Evolutionary conservation across 2,113 vertebrate genomes (phyloP).

Genomic region (Corynorhinus townsendii): DNA sequence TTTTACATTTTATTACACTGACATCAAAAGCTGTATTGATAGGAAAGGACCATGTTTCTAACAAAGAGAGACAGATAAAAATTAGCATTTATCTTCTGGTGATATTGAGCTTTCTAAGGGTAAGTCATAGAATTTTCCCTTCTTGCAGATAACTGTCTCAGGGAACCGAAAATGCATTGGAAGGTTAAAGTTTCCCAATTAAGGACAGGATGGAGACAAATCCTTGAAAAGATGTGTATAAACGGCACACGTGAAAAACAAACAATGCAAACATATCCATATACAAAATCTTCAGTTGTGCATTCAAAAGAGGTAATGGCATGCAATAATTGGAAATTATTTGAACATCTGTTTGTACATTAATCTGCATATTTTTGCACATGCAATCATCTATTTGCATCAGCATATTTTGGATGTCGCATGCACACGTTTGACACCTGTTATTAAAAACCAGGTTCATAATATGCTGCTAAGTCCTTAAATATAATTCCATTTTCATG

Average conservation of each 20-base stretch:
- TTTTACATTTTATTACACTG: slow-evolving; percentile 76
- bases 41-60: slow-evolving; percentile 64
- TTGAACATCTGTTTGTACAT: slow-evolving; percentile 78
- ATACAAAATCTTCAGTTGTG: slow-evolving; percentile 72
- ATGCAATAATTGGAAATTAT: slow-evolving; percentile 76
- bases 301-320: slow-evolving; percentile 72
- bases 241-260: slow-evolving; percentile 62
- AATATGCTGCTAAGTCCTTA: slow-evolving; percentile 52
- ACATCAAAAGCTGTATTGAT: slow-evolving; percentile 76
- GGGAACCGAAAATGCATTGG: neutral
- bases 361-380: slow-evolving; percentile 79
- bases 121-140: slow-evolving; percentile 19
- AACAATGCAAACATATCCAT: slow-evolving; percentile 60
- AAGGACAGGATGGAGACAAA: slow-evolving; percentile 29
- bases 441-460: slow-evolving; percentile 68
- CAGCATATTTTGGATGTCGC: slow-evolving; percentile 72
- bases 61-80: slow-evolving; percentile 73
- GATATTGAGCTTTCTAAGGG: slow-evolving; percentile 57
- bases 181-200: slow-evolving; percentile 53
- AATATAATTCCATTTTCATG: slow-evolving; percentile 52
- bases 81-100: slow-evolving; percentile 72
- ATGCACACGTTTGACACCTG: slow-evolving; percentile 74
- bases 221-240: slow-evolving; percentile 63
- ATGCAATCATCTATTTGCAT: slow-evolving; percentile 73
- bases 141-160: slow-evolving; percentile 22